Evolutionary conservation across 2,113 vertebrate species (phyloP), one percentile per base, ranked within the genome.

Genomic region (Ictidomys tridecemlineatus): DNA sequence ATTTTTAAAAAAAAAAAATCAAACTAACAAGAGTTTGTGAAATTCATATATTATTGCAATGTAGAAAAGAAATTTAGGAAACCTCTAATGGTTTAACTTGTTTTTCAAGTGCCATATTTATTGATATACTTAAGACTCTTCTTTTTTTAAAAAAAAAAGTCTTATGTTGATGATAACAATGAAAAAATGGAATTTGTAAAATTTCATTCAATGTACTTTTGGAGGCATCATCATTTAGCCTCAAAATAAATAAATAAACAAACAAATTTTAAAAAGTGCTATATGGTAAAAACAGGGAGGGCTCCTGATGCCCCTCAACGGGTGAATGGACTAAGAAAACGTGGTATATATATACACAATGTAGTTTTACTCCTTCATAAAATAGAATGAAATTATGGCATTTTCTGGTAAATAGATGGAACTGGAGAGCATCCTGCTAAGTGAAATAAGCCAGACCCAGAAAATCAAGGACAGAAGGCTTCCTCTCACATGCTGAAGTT

Each of bases 111-210:
- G 5, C 8, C 4, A 8, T 51, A 26, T 72, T 85, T 87, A 84
- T 32, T 83, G n/a, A 76, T 85, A 10, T 69, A 45, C 6, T 73
- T 10, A 4, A 91, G 45, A 45, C 9, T 3, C n/a, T 86, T 70
- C 10, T 48, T 94, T 84, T 8, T 24, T 84, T 95, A 53, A 74
- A 96, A 63, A 63, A 56, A 56, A 58, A 72, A 34, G 79, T 72
- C 39, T 56, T 63, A 69, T 4, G 11, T 2, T 89, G 53, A n/a
- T 86, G 63, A 61, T 74, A 51, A 56, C 32, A 30, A 7, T 32
- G 28, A 51, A 97, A 74, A 91, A 53, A 28, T 16, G 10, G 26
- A 11, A 56, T 85, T 78, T 85, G 53, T 48, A 76, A 78, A 48
- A 72, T 67, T 42, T 85, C 32, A 73, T 95, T 73, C 80, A 48